Evolutionary conservation across 92 coral and sea anemone species (phyloP), one percentile per base, ranked within the genome.

Genomic region (Heteractis magnifica): DNA sequence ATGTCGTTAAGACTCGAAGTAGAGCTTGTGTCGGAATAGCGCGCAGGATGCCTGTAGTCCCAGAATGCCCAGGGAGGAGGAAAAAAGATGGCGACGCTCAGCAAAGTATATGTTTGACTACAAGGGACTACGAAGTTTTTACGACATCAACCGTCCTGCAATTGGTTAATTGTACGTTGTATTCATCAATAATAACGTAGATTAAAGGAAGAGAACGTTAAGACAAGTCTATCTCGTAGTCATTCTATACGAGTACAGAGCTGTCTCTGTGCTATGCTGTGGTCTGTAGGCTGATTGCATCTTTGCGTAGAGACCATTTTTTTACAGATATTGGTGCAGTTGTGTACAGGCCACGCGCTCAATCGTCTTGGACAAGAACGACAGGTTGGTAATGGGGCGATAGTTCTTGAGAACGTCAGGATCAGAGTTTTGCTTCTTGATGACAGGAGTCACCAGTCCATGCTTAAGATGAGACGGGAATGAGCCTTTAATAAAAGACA

Each of bases 251-350:
- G 26, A 26, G 26, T 26, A 26, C 6, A 76, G 83, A 7, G 83
- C 90, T 70, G 82, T 59, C 59, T 86, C 89, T 59, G 85, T 81
- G 14, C 84, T 70, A 65, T 86, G 89, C 12, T 73, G 34, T 75
- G 82, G 50, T 77, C 89, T 81, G 48, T 80, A 86, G 19, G 89
- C 89, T 49, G 89, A 75, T 76, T 86, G 89, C 87, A 75, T 74
- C 18, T 21, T 59, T 12, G 87, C 87, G 41, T 65, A 76, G 51
- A 83, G 80, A 6, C 62, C 75, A 58, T 83, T 83, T 10, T 8
- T 70, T 23, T 21, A 52, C 52, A 82, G 50, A 56, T 82, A 72
- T 8, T 82, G 78, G 20, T 71, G 78, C 10, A 73, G 71, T 55
- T 82, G 85, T 52, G 0, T 72, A 16, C 71, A 21, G 11, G 19